A percentile compares a stretch with the other conserved stretches of the same genome.
Conservation (phyloP, 2,888 invertebrate genomes). For the Tetragonula carbonaria region DNA sequence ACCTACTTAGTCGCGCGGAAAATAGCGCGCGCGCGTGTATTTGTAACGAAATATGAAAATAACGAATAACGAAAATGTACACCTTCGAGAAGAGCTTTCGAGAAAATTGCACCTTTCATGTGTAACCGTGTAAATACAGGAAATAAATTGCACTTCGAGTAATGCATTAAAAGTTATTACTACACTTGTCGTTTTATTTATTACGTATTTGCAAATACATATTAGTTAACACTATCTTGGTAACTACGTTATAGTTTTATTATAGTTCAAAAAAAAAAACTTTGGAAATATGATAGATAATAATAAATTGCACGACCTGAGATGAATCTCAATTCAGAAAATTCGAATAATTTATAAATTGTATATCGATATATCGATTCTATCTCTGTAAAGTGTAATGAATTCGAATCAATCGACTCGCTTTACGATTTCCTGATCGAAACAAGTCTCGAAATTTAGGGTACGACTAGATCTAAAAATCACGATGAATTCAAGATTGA, state of each 20-base stretch:
- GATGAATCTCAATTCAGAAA: neutral
- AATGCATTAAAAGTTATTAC: neutral
- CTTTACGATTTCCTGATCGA: neutral
- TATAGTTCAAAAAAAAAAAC: neutral
- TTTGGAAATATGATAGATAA: neutral
- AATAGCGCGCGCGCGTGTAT: neutral
- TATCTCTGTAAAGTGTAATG: no score
- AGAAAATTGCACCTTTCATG: neutral
- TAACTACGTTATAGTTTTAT: neutral
- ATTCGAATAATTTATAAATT: neutral
- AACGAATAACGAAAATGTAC: no score
- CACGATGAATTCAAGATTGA: neutral
- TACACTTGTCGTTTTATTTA: neutral
- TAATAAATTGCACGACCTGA: neutral
- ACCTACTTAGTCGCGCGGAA: constrained; percentile 6
- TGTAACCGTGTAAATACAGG: neutral
- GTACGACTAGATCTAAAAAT: neutral
- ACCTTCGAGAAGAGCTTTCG: neutral
- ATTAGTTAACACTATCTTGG: neutral
- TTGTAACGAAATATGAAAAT: no score
- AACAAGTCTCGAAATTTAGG: neutral
- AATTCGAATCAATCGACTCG: neutral
- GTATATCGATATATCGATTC: neutral
- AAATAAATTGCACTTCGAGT: neutral
- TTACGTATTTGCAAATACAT: no score